A percentile compares a stretch with the other conserved stretches of the same genome.
Conservation (phyloP, 2,888 invertebrate genomes). For the Caradrina kadenii region DNA sequence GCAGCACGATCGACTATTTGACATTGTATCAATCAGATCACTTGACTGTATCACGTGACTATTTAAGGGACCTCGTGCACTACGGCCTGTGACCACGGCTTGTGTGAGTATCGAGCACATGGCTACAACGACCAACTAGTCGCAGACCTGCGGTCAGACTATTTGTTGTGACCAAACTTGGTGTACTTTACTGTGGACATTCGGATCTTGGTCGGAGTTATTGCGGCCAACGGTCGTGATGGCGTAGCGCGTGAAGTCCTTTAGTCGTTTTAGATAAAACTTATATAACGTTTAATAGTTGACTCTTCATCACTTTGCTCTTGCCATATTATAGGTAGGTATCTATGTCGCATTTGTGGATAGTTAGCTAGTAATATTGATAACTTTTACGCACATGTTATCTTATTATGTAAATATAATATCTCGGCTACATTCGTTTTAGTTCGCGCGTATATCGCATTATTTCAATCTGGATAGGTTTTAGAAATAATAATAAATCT, state of each 20-base stretch:
- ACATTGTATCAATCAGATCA: slow-evolving; percentile 1
- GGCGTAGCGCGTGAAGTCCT: not conserved
- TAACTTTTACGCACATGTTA: too few relatives aligned
- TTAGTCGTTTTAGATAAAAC: not conserved
- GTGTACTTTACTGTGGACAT: not conserved
- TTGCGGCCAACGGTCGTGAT: not conserved
- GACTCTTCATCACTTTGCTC: not conserved
- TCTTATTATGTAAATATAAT: not conserved
- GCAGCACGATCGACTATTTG: slow-evolving; percentile 12
- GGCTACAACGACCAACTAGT: too few relatives aligned
- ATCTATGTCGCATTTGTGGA: not conserved
- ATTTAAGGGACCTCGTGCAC: not conserved
- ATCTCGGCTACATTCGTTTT: not conserved
- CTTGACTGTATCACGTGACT: not conserved
- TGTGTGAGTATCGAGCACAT: too few relatives aligned
- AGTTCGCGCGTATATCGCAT: too few relatives aligned
- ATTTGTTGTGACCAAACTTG: too few relatives aligned
- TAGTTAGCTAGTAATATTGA: not conserved
- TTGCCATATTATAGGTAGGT: not conserved
- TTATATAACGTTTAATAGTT: not conserved
- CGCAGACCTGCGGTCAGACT: too few relatives aligned
- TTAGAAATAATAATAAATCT: too few relatives aligned
- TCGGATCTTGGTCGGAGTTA: not conserved
- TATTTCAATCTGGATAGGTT: too few relatives aligned
- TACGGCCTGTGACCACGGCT: not conserved